Evolutionary conservation across 2,113 vertebrate species (phyloP).

Genomic region (Pavo muticus): DNA sequence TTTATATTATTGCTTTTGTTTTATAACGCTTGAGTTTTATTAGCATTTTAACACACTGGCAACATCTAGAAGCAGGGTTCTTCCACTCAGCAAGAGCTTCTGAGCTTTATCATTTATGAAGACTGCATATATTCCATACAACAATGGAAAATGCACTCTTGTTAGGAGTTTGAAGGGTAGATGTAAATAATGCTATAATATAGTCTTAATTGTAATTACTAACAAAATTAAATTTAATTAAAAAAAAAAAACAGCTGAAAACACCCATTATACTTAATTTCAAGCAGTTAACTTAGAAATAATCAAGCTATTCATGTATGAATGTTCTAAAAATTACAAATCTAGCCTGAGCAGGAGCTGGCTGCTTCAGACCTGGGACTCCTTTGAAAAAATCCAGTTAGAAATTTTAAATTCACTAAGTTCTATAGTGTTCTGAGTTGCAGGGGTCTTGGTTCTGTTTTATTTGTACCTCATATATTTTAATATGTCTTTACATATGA

Average conservation of each 20-base stretch:
- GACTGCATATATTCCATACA: background rate
- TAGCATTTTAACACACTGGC: background rate
- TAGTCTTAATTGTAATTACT: background rate
- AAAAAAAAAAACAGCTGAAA: background rate
- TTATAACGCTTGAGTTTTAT: background rate
- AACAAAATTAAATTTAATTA: too few species aligned
- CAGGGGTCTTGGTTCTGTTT: background rate
- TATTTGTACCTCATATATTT: background rate
- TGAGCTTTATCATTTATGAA: background rate
- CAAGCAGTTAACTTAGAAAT: background rate
- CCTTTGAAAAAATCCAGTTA: background rate
- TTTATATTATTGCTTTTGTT: background rate
- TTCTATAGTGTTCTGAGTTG: background rate
- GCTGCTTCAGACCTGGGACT: background rate
- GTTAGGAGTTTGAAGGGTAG: background rate
- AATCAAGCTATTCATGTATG: background rate
- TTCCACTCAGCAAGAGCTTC: background rate
- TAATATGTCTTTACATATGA: conserved; percentile 4
- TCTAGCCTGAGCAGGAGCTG: background rate
- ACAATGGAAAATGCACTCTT: background rate
- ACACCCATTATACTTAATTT: background rate
- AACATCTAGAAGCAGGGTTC: background rate
- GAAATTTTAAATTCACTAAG: background rate
- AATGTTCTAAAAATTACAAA: background rate
- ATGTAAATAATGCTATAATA: background rate